phyloP scores from a whole-genome alignment of 2,113 vertebrate species.

The Syrmaticus mikado region DNA sequence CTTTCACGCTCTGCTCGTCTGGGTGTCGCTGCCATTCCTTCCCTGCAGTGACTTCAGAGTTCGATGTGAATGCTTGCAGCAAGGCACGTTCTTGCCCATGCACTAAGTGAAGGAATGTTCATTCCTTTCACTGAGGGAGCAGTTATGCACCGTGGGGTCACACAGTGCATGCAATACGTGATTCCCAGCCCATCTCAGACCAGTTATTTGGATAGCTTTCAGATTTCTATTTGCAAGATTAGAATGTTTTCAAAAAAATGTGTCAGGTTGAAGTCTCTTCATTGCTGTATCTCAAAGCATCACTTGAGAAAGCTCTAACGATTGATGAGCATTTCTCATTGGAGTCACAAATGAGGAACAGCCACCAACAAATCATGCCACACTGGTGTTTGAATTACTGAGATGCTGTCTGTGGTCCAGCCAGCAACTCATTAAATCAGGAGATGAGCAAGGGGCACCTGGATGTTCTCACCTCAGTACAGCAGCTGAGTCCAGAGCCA shows the following conservation, averaged over 20 bases:
- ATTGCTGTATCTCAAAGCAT: not conserved
- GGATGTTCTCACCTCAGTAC: conserved; percentile 15
- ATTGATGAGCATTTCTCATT: conserved; percentile 18
- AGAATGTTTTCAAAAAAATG: not conserved
- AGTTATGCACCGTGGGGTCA: not conserved
- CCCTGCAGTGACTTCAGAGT: not conserved
- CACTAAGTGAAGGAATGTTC: not conserved
- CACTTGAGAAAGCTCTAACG: not conserved
- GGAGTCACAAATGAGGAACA: conserved; percentile 44
- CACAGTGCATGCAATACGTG: rapidly evolving
- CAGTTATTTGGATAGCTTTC: not conserved
- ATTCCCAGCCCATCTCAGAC: not conserved
- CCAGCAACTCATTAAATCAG: conserved; percentile 52
- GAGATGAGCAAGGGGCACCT: conserved; percentile 57
- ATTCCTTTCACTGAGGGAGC: rapidly evolving
- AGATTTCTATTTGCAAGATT: not conserved
- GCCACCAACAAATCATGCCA: conserved; percentile 16
- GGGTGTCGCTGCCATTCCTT: not conserved
- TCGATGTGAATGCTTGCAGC: not conserved
- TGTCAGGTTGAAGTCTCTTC: not conserved
- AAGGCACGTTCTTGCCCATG: not conserved
- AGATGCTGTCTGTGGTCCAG: conserved; percentile 26
- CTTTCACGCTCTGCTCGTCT: not conserved
- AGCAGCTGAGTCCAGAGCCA: conserved; percentile 11
- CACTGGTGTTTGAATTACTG: not conserved